Conservation (phyloP, 2,797 vertebrate genomes). For the Sebastes kiyomatsui region DNA sequence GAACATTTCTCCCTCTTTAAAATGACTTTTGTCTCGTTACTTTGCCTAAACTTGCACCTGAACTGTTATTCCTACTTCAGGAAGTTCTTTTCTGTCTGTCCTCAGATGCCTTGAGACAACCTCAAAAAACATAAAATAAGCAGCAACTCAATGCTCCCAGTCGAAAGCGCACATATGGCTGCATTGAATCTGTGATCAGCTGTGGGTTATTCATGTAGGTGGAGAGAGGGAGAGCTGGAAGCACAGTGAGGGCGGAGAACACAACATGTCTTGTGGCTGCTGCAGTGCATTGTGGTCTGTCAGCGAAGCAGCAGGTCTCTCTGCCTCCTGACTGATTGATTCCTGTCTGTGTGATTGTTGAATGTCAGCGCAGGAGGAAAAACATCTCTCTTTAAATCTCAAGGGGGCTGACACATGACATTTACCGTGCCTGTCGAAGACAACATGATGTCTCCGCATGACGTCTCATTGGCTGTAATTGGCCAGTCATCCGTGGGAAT, state of each 20-base stretch:
- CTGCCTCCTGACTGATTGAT: not conserved
- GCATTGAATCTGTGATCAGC: slow-evolving; percentile 13
- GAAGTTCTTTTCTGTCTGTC: not conserved
- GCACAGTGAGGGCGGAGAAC: slow-evolving; percentile 7
- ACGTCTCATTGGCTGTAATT: slow-evolving; percentile 5
- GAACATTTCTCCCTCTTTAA: not conserved
- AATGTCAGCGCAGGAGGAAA: slow-evolving; percentile 1
- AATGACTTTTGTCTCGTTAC: not conserved
- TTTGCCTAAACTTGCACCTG: not conserved
- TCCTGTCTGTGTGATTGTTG: not conserved
- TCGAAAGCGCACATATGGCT: not conserved
- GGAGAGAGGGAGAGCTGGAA: slow-evolving; percentile 9
- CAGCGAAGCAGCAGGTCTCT: not conserved
- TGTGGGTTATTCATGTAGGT: slow-evolving; percentile 41
- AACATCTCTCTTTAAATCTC: slow-evolving; percentile 1
- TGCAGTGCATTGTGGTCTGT: slow-evolving; percentile 27
- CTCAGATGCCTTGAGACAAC: not conserved
- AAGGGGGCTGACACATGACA: slow-evolving; percentile 5
- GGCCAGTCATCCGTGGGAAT: not conserved
- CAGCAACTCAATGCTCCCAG: not conserved
- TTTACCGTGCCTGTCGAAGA: not conserved
- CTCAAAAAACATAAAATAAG: not conserved
- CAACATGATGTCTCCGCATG: not conserved
- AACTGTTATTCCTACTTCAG: not conserved
- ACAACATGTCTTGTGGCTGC: slow-evolving; percentile 27